Percentiles rank a stretch among this genome's conserved stretches.
phyloP scores from a whole-genome alignment of 2,888 invertebrate species.

The Pogonocherus hispidulus region DNA sequence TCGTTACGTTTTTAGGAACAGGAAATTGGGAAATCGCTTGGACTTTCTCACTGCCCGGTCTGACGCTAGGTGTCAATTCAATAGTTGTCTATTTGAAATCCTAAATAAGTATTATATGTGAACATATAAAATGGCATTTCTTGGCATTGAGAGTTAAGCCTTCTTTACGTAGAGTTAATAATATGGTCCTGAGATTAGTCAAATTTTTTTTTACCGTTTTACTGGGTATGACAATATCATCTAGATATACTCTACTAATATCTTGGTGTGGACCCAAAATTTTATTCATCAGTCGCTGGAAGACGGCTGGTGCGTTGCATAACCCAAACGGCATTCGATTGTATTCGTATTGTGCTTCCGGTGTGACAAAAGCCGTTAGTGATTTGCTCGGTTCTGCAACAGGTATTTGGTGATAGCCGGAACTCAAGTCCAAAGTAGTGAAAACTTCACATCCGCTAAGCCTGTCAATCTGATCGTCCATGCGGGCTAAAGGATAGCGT shows the following conservation, averaged over 20 bases:
- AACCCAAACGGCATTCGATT: conserved; percentile 61
- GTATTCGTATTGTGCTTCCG: conserved; percentile 60
- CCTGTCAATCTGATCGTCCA: conserved; percentile 57
- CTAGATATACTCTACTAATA: conserved; percentile 1
- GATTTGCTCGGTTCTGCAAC: conserved; percentile 51
- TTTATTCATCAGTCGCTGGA: conserved; percentile 44
- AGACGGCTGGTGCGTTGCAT: conserved; percentile 57
- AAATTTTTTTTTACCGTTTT: conserved; percentile 1
- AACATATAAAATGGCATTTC: background rate
- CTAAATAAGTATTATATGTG: background rate
- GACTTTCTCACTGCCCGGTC: background rate
- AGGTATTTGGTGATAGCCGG: conserved; percentile 59
- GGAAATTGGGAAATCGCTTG: conserved; percentile 3
- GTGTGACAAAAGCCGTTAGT: conserved; percentile 59
- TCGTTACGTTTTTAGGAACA: background rate
- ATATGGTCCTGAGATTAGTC: background rate
- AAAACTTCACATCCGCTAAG: conserved; percentile 54
- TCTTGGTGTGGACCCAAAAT: conserved; percentile 27
- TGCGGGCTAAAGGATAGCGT: conserved; percentile 56
- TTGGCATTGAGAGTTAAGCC: background rate
- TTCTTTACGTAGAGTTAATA: background rate
- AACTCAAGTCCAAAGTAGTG: conserved; percentile 56
- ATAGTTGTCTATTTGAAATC: background rate
- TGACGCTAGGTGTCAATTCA: background rate
- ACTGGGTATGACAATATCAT: conserved; percentile 9